A percentile compares a stretch with the other conserved stretches of the same genome.
These are phyloP conservation scores for Glossophaga mutica DNA, from an alignment of 2,797 vertebrate species.

Conservation along the genomic window DNA sequence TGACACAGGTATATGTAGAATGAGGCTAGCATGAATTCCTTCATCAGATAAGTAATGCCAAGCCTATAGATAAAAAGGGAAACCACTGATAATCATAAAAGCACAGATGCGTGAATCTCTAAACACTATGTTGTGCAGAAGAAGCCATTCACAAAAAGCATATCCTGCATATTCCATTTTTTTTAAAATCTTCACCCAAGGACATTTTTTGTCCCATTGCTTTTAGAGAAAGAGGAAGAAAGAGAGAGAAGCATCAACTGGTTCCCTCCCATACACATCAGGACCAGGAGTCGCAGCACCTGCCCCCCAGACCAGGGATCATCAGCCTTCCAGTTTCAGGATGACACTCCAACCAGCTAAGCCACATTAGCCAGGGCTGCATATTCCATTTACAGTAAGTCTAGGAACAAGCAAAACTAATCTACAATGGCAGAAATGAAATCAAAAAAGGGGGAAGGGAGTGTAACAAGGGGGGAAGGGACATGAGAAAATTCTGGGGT, in stretches of 20 bases:
- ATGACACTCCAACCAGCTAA: neutral
- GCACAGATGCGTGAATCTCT: neutral
- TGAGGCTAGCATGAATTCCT: neutral
- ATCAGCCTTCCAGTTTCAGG: neutral
- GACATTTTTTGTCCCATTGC: neutral
- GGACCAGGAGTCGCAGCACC: neutral
- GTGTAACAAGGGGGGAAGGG: neutral
- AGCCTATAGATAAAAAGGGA: neutral
- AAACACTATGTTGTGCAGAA: accelerated
- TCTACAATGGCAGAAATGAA: neutral
- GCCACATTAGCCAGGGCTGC: neutral
- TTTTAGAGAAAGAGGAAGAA: neutral
- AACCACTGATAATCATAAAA: accelerated
- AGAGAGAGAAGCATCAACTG: neutral
- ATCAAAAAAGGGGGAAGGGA: neutral
- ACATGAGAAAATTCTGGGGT: neutral
- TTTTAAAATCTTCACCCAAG: neutral
- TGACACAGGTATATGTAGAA: neutral
- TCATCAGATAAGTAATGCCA: neutral
- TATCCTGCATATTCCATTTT: accelerated
- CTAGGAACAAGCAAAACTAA: neutral
- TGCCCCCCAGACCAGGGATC: neutral
- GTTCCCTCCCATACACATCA: neutral
- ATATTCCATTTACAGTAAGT: neutral
- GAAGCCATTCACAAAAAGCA: neutral